Base-by-base conservation (phyloP, 1,140 invertebrate genomes). In the Pomacea maculata region DNA sequence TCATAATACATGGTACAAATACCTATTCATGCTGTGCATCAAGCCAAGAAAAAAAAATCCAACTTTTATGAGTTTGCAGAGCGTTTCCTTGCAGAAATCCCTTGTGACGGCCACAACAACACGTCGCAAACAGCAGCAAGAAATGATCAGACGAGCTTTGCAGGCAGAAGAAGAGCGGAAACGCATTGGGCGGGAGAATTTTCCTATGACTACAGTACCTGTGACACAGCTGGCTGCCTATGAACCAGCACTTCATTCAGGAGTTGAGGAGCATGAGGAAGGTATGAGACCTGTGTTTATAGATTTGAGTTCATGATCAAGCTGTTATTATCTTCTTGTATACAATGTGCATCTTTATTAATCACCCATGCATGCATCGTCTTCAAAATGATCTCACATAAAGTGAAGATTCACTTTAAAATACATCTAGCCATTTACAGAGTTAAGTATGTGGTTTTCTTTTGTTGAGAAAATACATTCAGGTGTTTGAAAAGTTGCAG, bases 61-160 rank as follows among this genome's bases (percentile, higher is more conserved):
- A 17, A 17, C 11, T 61, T 61, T 61, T 61, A 61, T 14, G 15
- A 61, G 57, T 61, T 14, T 61, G 34, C 34, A 45, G 34, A 45
- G 34, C 34, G 14, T 75, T 55, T 8, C 55, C 6, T 78, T 34
- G 10, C 91, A 99, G 96, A 93, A 93, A 89, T 98, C 98, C 19
- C 93, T 99, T 86, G 98, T 99, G 25, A 99, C 98, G 55, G 98
- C 98, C 3, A 99, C 98, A 0, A 99, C 99, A 90, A 99, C 98
- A 0, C 94, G 98, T 34, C 97, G 99, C 87, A 99, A 99, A 89
- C 97, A 99, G 90, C 98, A 99, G 91, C 98, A 98, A 64, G 99
- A 99, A 92, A 94, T 99, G 78, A 97, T 99, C 63, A 96, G 98
- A 88, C 95, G 95, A 90, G 98, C 98, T 19, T 92, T 99, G 21